A percentile compares a stretch with the other conserved stretches of the same genome.
Evolutionary conservation across 2,888 invertebrate species (phyloP).

Genomic region (Paralinhomoeus sp.): DNA sequence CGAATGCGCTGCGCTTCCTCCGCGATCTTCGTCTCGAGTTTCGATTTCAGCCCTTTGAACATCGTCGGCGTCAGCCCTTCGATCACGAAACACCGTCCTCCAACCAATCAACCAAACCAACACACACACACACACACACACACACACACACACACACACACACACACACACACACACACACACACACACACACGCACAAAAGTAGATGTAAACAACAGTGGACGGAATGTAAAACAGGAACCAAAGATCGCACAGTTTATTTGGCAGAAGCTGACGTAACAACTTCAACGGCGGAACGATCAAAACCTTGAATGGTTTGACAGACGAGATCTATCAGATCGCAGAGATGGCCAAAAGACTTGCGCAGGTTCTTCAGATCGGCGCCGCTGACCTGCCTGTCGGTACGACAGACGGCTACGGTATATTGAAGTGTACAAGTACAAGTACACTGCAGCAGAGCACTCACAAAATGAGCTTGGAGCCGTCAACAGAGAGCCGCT

Average conservation of each 20-base stretch:
- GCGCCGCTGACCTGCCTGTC: neutral
- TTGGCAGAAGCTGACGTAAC: too few relatives aligned
- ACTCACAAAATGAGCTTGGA: neutral
- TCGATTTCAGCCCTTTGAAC: conserved; percentile 23
- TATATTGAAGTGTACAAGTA: too few relatives aligned
- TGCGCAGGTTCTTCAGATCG: neutral
- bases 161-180: too few relatives aligned
- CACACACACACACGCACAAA: neutral
- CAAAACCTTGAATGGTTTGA: neutral
- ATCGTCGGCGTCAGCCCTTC: conserved; percentile 8
- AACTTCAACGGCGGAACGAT: too few relatives aligned
- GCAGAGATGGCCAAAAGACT: neutral
- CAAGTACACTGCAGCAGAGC: too few relatives aligned
- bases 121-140: neutral
- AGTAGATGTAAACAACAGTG: too few relatives aligned
- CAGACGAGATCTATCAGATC: neutral
- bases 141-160: too few relatives aligned
- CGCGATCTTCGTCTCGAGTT: conserved; percentile 19
- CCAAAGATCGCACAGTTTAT: too few relatives aligned
- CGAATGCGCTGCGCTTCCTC: conserved; percentile 17
- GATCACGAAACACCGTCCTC: neutral
- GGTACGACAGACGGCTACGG: too few relatives aligned
- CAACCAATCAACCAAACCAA: too few relatives aligned
- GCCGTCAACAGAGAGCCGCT: neutral
- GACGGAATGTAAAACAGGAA: too few relatives aligned